Conservation (phyloP, 2,797 vertebrate species). For the Leuciscus waleckii region DNA sequence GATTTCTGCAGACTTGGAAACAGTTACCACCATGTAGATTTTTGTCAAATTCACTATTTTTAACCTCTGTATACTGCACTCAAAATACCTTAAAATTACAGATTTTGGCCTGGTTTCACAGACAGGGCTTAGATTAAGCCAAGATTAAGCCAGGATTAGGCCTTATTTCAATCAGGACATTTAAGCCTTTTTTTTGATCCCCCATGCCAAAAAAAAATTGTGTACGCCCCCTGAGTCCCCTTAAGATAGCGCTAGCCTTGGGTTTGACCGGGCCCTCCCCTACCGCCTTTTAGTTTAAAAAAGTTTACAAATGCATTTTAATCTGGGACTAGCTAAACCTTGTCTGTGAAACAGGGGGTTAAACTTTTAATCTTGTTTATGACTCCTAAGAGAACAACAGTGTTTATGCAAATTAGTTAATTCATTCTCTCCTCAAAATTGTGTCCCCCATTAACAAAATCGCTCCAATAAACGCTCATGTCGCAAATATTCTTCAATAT, state of each 20-base stretch:
- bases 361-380: not conserved
- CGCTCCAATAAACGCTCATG: not conserved
- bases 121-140: not conserved
- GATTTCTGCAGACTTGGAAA: constrained; percentile 37
- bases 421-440: not conserved
- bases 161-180: not conserved
- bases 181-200: too few species aligned
- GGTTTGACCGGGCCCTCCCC: too few species aligned
- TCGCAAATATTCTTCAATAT: too few species aligned
- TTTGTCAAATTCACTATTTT: not conserved
- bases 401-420: not conserved
- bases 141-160: not conserved
- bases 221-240: too few species aligned
- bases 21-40: constrained; percentile 10
- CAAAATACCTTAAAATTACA: not conserved
- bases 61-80: not conserved
- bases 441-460: not conserved
- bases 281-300: too few species aligned
- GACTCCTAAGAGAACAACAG: not conserved
- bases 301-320: too few species aligned
- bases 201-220: too few species aligned
- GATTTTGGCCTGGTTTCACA: not conserved
- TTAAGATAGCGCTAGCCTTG: too few species aligned
- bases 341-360: too few species aligned
- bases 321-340: too few species aligned